These are phyloP conservation scores for Pomatostomus ruficeps DNA, from an alignment of 2,113 vertebrate genomes.

Conservation along the genomic window DNA sequence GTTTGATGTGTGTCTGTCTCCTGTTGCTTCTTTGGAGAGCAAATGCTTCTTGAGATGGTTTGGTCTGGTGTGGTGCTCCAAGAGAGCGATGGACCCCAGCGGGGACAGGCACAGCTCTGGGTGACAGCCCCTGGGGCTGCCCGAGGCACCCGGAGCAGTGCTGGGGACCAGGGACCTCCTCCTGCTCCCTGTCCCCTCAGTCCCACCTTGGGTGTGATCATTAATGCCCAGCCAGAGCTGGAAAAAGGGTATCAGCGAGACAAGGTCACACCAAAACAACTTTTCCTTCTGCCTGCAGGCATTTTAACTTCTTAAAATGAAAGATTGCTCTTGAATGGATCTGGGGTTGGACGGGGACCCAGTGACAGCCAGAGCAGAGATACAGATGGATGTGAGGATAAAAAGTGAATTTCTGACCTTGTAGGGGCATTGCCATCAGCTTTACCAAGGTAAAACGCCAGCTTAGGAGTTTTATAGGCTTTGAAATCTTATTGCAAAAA, in stretches of 20 bases:
- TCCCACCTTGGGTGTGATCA: background rate
- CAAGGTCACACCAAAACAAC: background rate
- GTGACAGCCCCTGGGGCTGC: background rate
- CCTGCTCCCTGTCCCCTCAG: background rate
- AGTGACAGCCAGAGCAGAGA: background rate
- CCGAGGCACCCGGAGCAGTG: background rate
- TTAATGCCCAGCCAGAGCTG: background rate
- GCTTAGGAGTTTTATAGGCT: background rate
- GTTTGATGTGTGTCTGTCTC: background rate
- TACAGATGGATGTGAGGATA: background rate
- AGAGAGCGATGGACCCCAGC: background rate
- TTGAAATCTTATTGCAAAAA: background rate
- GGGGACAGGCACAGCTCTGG: too few relatives aligned
- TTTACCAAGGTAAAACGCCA: background rate
- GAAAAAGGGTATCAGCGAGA: background rate
- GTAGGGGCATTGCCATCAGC: background rate
- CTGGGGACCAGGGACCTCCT: background rate
- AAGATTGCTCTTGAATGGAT: background rate
- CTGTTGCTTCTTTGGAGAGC: background rate
- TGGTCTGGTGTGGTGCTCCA: background rate
- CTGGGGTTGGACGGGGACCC: background rate
- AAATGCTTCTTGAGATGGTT: background rate
- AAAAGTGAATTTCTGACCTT: background rate
- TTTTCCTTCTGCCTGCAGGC: background rate
- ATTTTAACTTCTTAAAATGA: background rate